A percentile compares a stretch with the other conserved stretches of the same genome.
Conservation (phyloP, 2,113 vertebrate genomes). For the Dicerorhinus sumatrensis region DNA sequence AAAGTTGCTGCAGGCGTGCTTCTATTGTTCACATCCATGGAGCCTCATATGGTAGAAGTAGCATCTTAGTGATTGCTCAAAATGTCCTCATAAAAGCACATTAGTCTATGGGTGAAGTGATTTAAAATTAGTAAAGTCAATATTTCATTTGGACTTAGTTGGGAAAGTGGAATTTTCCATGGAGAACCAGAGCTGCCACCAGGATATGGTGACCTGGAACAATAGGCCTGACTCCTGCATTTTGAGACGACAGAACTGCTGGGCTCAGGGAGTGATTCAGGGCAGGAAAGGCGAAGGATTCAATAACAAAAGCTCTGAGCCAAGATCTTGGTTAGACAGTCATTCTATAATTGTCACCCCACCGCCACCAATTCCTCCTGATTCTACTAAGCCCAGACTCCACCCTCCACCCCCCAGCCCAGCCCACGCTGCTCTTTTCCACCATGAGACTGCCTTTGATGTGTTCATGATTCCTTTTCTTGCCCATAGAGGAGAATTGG, state of each 20-base stretch:
- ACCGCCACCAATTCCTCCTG: neutral
- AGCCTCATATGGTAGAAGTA: neutral
- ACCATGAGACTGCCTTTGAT: neutral
- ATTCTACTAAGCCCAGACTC: neutral
- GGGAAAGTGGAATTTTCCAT: slow-evolving; percentile 35
- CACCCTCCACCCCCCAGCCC: no score
- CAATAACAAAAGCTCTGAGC: neutral
- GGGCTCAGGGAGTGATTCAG: neutral
- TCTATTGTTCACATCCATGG: neutral
- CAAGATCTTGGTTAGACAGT: neutral
- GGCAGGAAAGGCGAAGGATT: neutral
- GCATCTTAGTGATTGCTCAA: neutral
- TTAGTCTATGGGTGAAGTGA: slow-evolving; percentile 18
- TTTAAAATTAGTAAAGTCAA: slow-evolving; percentile 62
- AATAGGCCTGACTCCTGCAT: neutral
- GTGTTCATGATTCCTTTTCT: neutral
- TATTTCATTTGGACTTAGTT: slow-evolving; percentile 56
- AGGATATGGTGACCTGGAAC: neutral
- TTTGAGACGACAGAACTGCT: neutral
- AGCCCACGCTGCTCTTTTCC: neutral
- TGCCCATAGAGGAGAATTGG: neutral
- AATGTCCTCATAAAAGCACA: neutral
- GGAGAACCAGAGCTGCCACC: slow-evolving; percentile 15
- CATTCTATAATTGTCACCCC: neutral
- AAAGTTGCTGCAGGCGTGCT: accelerated